Base-by-base conservation (phyloP, 1,140 invertebrate genomes). In the Ostrea denselamellosa region DNA sequence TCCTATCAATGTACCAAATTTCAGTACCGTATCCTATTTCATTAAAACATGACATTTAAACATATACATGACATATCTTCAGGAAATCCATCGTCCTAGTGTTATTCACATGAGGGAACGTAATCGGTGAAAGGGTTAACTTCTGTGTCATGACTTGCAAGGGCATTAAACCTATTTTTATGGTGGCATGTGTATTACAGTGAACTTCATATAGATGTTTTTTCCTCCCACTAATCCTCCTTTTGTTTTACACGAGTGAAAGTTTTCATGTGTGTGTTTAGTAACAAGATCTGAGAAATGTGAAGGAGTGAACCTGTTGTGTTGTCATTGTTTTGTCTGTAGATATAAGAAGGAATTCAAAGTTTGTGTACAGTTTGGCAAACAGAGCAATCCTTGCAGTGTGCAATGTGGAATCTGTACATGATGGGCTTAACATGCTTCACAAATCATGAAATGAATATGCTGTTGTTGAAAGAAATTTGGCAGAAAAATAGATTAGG, bases 331-430 rank as follows among this genome's bases (percentile, higher is more conserved):
- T 19, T 81, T 12, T 22, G 8, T 17, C 19, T 22, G 19, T 51
- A 44, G 34, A 17, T 68, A 52, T 51, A 17, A 22, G 7, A 25
- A 3, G 25, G 28, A 51, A 77, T 19, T n/a, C 22, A 25, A 12
- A 86, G 10, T 5, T 77, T 52, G 17, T 65, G 22, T 85, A 51
- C 7, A 84, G n/a, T n/a, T 51, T 83, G 65, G 22, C 56, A 82
- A 34, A 28, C 85, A 25, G 8, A 81, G 51, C 5, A 65, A n/a
- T 81, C 8, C 8, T 17, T 28, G 14, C 9, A 34, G 25, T 14
- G 12, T 4, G 28, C 28, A 77, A 34, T 77, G 28, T 22, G 68
- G 28, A 71, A 34, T 14, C 3, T 9, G 4, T 28, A 34, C 28
- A 25, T 25, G 28, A 77, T 77, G 68, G 14, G 58, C 34, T 34